Conservation (phyloP, 2,888 invertebrate genomes). For the Eilema griseolum region DNA sequence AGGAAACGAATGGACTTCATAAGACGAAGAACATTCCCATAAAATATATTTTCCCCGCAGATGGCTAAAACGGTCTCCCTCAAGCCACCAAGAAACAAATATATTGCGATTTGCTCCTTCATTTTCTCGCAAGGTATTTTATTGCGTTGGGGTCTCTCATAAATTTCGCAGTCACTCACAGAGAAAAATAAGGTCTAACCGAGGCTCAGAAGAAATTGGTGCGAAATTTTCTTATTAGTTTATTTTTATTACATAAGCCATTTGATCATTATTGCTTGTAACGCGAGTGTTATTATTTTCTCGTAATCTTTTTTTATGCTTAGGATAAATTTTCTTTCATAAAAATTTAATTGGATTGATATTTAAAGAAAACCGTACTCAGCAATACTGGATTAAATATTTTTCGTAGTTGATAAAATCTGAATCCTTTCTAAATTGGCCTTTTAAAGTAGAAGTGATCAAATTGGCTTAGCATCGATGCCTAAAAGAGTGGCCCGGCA, state of each 20-base stretch:
- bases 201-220: constrained; percentile 75
- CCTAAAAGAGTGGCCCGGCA: constrained; percentile 27
- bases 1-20: constrained; percentile 67
- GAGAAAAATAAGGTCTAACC: constrained; percentile 83
- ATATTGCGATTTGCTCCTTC: constrained; percentile 86
- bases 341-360: not conserved
- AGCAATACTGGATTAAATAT: not conserved
- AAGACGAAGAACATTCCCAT: constrained; percentile 64
- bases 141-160: constrained; percentile 85
- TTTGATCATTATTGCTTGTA: constrained; percentile 56
- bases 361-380: not conserved
- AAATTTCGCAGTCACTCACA: constrained; percentile 84
- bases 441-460: constrained; percentile 43
- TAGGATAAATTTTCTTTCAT: not conserved
- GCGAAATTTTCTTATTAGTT: constrained; percentile 80
- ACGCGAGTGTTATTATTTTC: constrained; percentile 26
- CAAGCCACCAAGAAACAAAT: constrained; percentile 83
- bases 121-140: constrained; percentile 86
- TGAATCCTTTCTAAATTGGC: not conserved
- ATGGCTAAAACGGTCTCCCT: constrained; percentile 78
- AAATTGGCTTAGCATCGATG: constrained; percentile 44
- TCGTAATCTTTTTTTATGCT: not conserved
- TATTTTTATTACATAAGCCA: constrained; percentile 71
- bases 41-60: constrained; percentile 76
- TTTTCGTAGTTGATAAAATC: not conserved